Base-by-base conservation (phyloP, 2,113 vertebrate genomes). In the Takifugu flavidus region DNA sequence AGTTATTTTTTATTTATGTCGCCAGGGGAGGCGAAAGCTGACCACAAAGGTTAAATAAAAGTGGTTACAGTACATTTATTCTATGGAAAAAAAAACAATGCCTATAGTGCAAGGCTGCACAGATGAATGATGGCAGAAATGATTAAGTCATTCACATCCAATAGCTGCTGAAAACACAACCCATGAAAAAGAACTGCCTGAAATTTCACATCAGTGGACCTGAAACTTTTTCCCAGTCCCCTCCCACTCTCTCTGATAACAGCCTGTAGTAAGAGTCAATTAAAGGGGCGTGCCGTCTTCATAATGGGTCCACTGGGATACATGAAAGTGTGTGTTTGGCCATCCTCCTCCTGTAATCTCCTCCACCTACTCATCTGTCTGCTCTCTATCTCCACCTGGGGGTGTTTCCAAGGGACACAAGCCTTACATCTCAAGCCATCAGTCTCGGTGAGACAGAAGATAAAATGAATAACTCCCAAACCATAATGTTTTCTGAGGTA, bases 291-390 rank as follows among this genome's bases (percentile, higher is more conserved):
- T 39, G 6, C 34, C 34, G 34, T 39, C 34, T 10, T 39, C 34
- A 2, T 11, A 8, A 11, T 39, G 34, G 55, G 56, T 42, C 84
- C 57, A 68, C 50, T 70, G 82, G 59, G 86, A 80, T 20, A 7
- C 3, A 14, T 51, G 56, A 55, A 64, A 70, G 74, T 72, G 56
- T 70, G 65, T 82, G 75, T 78, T 78, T 84, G 83, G 79, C 75
- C 76, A 70, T 70, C 82, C 80, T 74, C 77, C 67, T 66, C 50
- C 74, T 70, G 72, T 78, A 79, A 77, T 79, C 74, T 70, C 71
- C 50, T 56, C 78, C 76, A 80, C 77, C 75, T 39, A 74, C 70
- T 61, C 14, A 46, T 77, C 68, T 59, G 61, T 25, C 64, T 15
- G 50, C 46, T 67, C 52, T 65, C 71, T 51, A 72, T 78, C 59